These are phyloP conservation scores for Phasia obesa DNA, from an alignment of 2,888 invertebrate species.

Conservation along the genomic window DNA sequence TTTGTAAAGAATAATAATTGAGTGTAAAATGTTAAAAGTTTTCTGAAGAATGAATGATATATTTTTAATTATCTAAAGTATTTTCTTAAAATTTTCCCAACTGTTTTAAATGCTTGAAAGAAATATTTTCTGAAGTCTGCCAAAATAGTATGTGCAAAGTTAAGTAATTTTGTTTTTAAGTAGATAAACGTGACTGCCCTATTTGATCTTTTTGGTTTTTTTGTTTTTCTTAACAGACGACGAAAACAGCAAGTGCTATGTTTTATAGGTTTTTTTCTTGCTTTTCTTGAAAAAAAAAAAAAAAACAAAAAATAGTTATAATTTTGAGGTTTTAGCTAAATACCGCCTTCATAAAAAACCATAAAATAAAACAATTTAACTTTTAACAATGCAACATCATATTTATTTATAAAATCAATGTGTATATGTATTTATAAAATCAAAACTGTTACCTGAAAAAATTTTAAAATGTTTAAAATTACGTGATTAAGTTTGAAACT, in stretches of 20 bases:
- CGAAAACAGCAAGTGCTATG: slow-evolving; percentile 36
- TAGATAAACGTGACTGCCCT: slow-evolving; percentile 67
- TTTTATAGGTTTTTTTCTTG: background rate
- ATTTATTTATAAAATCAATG: slow-evolving; percentile 39
- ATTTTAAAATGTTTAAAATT: slow-evolving; percentile 24
- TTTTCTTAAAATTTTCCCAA: background rate
- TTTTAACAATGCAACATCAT: slow-evolving; percentile 48
- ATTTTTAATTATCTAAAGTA: background rate
- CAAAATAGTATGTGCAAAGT: slow-evolving; percentile 39
- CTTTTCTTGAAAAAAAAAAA: background rate
- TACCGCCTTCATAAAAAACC: slow-evolving; percentile 11
- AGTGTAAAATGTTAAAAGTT: background rate
- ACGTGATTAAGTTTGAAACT: slow-evolving; percentile 34
- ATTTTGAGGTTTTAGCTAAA: slow-evolving; percentile 32
- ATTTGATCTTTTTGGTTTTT: slow-evolving; percentile 45
- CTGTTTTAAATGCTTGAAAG: slow-evolving; percentile 1
- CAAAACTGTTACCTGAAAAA: slow-evolving; percentile 26
- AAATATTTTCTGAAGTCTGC: slow-evolving; percentile 12
- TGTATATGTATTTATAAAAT: slow-evolving; percentile 28
- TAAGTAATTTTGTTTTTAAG: slow-evolving; percentile 63
- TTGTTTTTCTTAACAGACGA: background rate
- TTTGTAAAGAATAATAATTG: background rate
- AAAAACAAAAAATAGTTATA: background rate
- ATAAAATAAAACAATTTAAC: slow-evolving; percentile 26
- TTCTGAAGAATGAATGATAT: background rate